Base-by-base conservation (phyloP, 2,888 invertebrate species). In the Melipona bicolor region DNA sequence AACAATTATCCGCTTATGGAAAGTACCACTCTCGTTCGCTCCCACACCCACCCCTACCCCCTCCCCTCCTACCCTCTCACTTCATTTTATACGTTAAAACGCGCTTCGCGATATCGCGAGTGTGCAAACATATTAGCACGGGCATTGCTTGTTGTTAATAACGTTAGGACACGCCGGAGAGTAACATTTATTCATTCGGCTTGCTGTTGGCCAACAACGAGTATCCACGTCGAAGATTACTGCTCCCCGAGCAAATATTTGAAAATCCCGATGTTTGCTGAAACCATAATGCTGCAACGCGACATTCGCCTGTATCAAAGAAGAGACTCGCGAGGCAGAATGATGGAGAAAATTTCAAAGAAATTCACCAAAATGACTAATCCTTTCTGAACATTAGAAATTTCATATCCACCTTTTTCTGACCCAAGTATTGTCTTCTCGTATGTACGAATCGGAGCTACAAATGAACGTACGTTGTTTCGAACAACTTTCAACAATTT, bases 1-100 rank as follows among this genome's bases (percentile, higher is more conserved):
- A 78, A 78, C 61, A 78, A 81, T 32, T 67, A 54, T 72, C 52
- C 71, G 27, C 27, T 68, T 68, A 54, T 43, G 27, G 61, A 59
- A 69, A 68, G 24, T 62, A 59, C 15, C 59, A 50, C 24, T 19
- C 24, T 3, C 11, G 17, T 21, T 24, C 50, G 13, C 17, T 4
- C 32, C 11, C 50, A 17, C 32, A 1, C 13, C n/a, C 6, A n/a
- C 6, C 3, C 21, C 13, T 4, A 0, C 5, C 19, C 4, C 21
- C 21, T 9, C 21, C 5, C 5, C 11, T 56, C 21, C 21, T 3
- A 13, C 17, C 0, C 5, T 4, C 27, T 61, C 21, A n/a, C 32
- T 56, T 27, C 24, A 72, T 72, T 72, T 50, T 69, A 5, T 27
- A 4, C 43, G 5, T 50, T 15, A 2, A n/a, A 43, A 61, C 43